Percentiles rank a stretch among this genome's conserved stretches.
These are phyloP conservation scores for Papilio polyxenes DNA, from an alignment of 1,140 invertebrate species.

Conservation along the genomic window DNA sequence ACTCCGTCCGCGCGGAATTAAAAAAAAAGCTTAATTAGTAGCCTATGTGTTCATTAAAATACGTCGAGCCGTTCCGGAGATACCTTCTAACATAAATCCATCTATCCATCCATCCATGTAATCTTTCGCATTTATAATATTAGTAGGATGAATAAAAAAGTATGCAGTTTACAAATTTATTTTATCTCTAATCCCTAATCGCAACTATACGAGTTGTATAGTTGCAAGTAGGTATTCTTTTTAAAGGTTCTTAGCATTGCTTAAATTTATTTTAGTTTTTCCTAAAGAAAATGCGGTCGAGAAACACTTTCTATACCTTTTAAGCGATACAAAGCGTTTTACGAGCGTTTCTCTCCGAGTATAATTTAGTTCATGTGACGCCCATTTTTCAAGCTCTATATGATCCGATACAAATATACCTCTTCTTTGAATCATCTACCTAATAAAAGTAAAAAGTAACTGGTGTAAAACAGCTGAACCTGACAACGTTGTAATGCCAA, in stretches of 20 bases:
- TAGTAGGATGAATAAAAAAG: too few species aligned
- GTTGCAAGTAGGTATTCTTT: background rate
- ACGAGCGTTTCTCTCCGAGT: background rate
- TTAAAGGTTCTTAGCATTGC: background rate
- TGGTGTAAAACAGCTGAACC: too few species aligned
- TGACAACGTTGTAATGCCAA: background rate
- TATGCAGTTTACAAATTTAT: too few species aligned
- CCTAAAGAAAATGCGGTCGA: background rate
- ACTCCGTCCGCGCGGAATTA: too few species aligned
- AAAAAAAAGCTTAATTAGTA: too few species aligned
- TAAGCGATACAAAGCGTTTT: slow-evolving; percentile 21
- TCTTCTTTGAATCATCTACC: background rate
- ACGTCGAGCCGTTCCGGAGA: too few species aligned
- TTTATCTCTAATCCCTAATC: too few species aligned
- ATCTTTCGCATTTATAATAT: too few species aligned
- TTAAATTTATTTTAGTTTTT: background rate
- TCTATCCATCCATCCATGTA: too few species aligned
- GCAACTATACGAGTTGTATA: too few species aligned
- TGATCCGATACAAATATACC: background rate
- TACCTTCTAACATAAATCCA: too few species aligned
- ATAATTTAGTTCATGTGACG: slow-evolving; percentile 21
- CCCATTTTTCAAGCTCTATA: slow-evolving; percentile 5
- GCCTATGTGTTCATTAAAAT: too few species aligned
- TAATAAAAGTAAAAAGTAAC: background rate
- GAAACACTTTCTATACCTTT: slow-evolving; percentile 7